These are phyloP conservation scores for Cydia fagiglandana DNA, from an alignment of 1,140 invertebrate genomes.

Conservation along the genomic window DNA sequence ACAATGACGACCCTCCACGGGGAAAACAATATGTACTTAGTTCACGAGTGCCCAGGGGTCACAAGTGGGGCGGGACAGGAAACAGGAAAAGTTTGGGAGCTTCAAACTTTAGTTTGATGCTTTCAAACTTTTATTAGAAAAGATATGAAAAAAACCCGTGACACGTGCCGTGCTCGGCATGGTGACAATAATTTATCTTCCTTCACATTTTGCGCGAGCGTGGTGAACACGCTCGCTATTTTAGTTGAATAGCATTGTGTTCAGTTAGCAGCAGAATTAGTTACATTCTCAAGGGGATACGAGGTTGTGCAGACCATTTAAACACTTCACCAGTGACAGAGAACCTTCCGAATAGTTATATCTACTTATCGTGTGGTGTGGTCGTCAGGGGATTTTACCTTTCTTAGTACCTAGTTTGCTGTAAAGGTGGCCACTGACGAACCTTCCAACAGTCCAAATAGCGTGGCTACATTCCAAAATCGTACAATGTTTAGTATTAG, in stretches of 20 bases:
- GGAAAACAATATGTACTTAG: too few species aligned
- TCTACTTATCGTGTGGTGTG: not conserved
- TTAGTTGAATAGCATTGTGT: not conserved
- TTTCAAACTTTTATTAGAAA: not conserved
- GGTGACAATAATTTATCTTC: not conserved
- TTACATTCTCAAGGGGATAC: not conserved
- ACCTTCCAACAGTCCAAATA: too few species aligned
- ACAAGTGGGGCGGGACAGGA: not conserved
- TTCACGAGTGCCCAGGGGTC: not conserved
- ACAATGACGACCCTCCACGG: too few species aligned
- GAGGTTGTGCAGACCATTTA: not conserved
- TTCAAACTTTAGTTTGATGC: not conserved
- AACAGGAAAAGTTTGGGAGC: not conserved
- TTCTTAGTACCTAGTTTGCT: not conserved
- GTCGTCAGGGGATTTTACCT: not conserved
- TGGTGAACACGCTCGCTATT: not conserved
- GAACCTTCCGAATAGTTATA: not conserved
- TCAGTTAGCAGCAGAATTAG: not conserved
- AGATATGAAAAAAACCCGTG: not conserved
- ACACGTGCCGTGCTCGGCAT: not conserved
- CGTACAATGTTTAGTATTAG: too few species aligned
- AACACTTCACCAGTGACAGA: conserved; percentile 6
- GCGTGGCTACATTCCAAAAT: too few species aligned
- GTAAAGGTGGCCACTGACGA: too few species aligned
- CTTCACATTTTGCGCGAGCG: not conserved